Percentiles rank a stretch among this genome's conserved stretches.
These are phyloP conservation scores for Popillia japonica DNA, from an alignment of 1,140 invertebrate species.

Conservation along the genomic window DNA sequence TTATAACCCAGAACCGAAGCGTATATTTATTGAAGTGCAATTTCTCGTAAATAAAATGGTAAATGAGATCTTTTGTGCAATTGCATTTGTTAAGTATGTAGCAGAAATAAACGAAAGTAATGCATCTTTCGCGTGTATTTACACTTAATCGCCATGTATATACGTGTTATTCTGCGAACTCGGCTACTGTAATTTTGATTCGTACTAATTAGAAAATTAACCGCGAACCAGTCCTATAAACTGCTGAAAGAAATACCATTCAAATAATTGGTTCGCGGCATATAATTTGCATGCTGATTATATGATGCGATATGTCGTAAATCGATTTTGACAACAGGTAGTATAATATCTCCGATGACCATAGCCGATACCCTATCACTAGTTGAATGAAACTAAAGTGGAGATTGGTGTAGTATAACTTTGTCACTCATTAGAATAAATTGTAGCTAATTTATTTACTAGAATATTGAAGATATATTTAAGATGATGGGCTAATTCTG, in stretches of 20 bases:
- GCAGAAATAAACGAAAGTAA: no score
- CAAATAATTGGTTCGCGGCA: background rate
- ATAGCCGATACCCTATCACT: no score
- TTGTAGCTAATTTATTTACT: background rate
- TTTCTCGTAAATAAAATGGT: no score
- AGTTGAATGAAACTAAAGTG: background rate
- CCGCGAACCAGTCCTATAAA: background rate
- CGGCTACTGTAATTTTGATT: no score
- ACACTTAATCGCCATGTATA: no score
- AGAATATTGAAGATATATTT: background rate
- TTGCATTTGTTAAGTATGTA: no score
- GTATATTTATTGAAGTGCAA: no score
- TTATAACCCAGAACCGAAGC: no score
- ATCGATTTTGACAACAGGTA: background rate
- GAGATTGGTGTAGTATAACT: conserved; percentile 5
- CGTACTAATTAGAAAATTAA: background rate
- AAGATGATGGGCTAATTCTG: background rate
- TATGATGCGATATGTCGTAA: background rate
- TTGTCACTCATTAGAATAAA: background rate
- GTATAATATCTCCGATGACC: no score
- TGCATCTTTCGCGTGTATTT: no score
- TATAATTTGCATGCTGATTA: conserved; percentile 1
- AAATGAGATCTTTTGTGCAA: no score
- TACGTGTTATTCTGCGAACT: no score
- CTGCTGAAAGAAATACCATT: background rate